Evolutionary conservation across 2,113 vertebrate species (phyloP).

Genomic region (Progne subis): DNA sequence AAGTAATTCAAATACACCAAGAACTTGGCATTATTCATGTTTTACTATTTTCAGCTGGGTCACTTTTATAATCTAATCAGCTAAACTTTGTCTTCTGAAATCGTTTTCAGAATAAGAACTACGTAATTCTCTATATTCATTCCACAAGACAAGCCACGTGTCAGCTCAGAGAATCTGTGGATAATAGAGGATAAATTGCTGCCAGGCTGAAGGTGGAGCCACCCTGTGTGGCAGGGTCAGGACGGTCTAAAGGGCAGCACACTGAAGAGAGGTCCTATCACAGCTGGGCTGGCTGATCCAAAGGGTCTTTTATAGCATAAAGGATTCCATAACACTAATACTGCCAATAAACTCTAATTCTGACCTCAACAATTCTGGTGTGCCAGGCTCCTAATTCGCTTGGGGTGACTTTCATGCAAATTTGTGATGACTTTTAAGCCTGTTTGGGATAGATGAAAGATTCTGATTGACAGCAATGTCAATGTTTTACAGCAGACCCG

Average conservation of each 20-base stretch:
- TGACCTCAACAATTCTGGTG: not conserved
- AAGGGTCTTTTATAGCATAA: not conserved
- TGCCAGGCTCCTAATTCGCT: not conserved
- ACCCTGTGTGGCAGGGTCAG: not conserved
- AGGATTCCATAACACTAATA: not conserved
- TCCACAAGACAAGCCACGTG: not conserved
- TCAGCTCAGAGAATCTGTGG: not conserved
- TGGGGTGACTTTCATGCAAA: not conserved
- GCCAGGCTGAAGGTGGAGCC: not conserved
- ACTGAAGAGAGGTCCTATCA: not conserved
- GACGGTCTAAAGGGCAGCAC: not conserved
- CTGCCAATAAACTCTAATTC: not conserved
- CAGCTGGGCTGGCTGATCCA: accelerated
- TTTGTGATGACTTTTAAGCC: not conserved
- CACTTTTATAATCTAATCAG: conserved; percentile 4
- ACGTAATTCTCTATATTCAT: not conserved
- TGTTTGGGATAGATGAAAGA: not conserved
- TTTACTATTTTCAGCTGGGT: conserved; percentile 3
- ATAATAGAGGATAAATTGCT: not conserved
- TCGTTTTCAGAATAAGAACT: not conserved
- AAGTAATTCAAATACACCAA: not conserved
- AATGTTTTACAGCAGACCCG: not conserved
- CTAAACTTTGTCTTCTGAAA: conserved; percentile 3
- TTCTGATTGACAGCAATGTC: not conserved
- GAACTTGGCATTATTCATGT: not conserved